Evolutionary conservation across 2,113 vertebrate genomes (phyloP).

Genomic region (Toxotes jaculatrix): DNA sequence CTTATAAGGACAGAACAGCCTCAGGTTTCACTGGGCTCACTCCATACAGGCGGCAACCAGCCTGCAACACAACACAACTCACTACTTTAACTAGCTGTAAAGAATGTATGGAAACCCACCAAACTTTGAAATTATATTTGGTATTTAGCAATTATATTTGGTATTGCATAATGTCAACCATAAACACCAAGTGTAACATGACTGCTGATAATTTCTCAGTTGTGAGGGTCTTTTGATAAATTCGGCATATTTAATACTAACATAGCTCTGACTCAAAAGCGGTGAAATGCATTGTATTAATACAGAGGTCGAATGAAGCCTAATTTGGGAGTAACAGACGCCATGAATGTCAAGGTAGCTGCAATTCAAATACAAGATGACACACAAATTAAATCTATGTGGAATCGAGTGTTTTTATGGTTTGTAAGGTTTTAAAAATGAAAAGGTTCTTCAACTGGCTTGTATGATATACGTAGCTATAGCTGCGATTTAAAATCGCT

Average conservation of each 20-base stretch:
- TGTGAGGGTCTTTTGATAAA: neutral
- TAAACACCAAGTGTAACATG: neutral
- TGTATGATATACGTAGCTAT: neutral
- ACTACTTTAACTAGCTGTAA: neutral
- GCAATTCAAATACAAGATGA: neutral
- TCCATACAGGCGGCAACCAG: neutral
- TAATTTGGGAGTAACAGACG: neutral
- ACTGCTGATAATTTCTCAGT: fast-evolving
- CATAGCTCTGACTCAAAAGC: neutral
- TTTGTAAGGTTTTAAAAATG: neutral
- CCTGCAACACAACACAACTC: neutral
- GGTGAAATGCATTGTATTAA: neutral
- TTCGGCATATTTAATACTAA: neutral
- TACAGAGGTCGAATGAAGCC: neutral
- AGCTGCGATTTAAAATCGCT: neutral
- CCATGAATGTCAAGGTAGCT: slow-evolving; percentile 18
- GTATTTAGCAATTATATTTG: neutral
- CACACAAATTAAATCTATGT: neutral
- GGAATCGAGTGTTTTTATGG: neutral
- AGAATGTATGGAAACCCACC: neutral
- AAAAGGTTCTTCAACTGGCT: fast-evolving
- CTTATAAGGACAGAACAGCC: neutral
- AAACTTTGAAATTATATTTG: fast-evolving
- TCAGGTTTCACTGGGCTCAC: neutral
- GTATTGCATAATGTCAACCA: neutral